Percentiles rank a stretch among this genome's conserved stretches.
phyloP scores from a whole-genome alignment of 2,888 invertebrate genomes.

The Adela reaumurella region DNA sequence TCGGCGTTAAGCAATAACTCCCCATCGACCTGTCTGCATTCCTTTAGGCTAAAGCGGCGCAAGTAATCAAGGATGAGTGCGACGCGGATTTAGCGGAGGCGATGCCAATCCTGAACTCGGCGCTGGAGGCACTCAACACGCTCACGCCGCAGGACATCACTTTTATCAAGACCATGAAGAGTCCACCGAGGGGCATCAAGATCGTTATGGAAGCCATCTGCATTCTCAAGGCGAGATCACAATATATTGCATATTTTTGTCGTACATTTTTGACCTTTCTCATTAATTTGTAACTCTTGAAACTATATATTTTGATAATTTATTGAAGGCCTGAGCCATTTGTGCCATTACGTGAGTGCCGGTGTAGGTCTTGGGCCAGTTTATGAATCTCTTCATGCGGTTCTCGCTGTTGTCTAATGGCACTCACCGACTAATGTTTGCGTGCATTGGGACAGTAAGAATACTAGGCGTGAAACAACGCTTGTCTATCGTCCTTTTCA shows the following conservation, averaged over 20 bases:
- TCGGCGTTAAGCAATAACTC: too few species aligned
- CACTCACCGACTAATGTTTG: too few species aligned
- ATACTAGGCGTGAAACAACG: too few species aligned
- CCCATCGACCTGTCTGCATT: too few species aligned
- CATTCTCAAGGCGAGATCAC: constrained; percentile 65
- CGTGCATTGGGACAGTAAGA: too few species aligned
- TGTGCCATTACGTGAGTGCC: not conserved
- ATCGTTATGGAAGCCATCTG: constrained; percentile 95
- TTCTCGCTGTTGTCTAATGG: too few species aligned
- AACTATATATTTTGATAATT: not conserved
- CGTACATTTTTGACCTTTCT: not conserved
- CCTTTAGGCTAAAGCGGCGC: constrained; percentile 68
- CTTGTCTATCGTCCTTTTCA: too few species aligned
- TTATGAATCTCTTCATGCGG: too few species aligned
- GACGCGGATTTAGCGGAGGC: constrained; percentile 89
- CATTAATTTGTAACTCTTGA: not conserved
- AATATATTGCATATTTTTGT: not conserved
- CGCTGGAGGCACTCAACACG: constrained; percentile 84
- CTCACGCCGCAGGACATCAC: constrained; percentile 88
- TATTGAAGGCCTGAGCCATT: not conserved
- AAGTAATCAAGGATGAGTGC: constrained; percentile 89
- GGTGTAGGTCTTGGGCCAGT: too few species aligned
- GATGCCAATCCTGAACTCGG: constrained; percentile 84
- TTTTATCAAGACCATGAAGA: constrained; percentile 94
- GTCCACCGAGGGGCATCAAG: constrained; percentile 86